Conservation (phyloP, 2,888 invertebrate species). For the Tridacna gigas region DNA sequence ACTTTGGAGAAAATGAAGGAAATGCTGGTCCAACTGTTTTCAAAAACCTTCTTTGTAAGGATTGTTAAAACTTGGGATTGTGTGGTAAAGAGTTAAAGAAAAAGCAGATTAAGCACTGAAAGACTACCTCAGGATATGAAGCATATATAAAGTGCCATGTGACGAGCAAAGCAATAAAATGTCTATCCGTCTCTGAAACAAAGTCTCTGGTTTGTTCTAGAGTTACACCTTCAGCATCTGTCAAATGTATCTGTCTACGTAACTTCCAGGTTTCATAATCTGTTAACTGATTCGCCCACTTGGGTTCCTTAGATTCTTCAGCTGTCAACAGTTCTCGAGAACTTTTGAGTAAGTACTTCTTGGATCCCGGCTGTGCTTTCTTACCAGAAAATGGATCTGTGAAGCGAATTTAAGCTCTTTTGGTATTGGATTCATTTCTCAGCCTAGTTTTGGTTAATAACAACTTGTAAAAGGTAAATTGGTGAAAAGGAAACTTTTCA, state of each 20-base stretch:
- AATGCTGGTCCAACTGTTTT: no score
- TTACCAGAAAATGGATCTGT: slow-evolving; percentile 26
- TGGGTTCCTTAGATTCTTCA: not conserved
- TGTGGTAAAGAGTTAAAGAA: not conserved
- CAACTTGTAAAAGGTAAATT: no score
- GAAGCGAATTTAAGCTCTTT: no score
- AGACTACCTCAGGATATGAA: slow-evolving; percentile 34
- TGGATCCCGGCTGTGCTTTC: not conserved
- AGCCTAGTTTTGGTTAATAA: no score
- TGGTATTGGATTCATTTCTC: no score
- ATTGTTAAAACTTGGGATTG: not conserved
- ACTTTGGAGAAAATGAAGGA: no score
- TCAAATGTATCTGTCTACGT: slow-evolving; percentile 58
- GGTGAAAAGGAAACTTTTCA: no score
- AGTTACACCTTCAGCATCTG: slow-evolving; percentile 35
- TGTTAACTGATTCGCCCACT: slow-evolving; percentile 15
- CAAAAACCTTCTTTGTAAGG: no score
- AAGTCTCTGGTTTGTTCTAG: not conserved
- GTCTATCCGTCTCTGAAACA: not conserved
- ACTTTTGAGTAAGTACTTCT: not conserved
- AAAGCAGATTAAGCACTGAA: not conserved
- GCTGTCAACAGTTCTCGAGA: not conserved
- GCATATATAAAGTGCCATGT: slow-evolving; percentile 33
- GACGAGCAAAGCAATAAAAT: not conserved
- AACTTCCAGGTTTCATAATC: slow-evolving; percentile 38